Conservation (phyloP, 1,140 invertebrate genomes). For the Drosophila jambulina region DNA sequence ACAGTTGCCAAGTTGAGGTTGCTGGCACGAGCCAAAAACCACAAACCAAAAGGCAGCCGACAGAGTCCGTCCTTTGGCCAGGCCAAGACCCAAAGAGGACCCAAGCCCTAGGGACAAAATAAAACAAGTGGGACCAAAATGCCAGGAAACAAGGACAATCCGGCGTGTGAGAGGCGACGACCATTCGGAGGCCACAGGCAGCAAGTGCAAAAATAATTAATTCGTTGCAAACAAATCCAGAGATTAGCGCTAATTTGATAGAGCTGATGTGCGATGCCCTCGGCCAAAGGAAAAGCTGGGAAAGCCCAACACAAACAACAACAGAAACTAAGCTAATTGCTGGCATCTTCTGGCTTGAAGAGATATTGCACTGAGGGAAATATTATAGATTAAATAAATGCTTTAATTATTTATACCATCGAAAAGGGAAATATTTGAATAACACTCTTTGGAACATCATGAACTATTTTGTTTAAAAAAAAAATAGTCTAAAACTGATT, state of each 20-base stretch:
- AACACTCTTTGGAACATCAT: too few relatives aligned
- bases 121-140: background rate
- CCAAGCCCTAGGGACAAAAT: constrained; percentile 5
- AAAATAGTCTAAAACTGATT: too few relatives aligned
- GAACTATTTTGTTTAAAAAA: too few relatives aligned
- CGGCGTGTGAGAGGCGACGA: constrained; percentile 6
- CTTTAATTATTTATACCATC: background rate
- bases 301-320: constrained; percentile 8
- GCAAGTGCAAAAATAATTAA: constrained; percentile 73
- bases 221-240: constrained; percentile 63
- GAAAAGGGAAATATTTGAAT: too few relatives aligned
- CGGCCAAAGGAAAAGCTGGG: constrained; percentile 20
- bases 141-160: constrained; percentile 29
- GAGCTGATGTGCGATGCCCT: constrained; percentile 48
- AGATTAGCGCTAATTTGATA: constrained; percentile 63
- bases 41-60: constrained; percentile 49
- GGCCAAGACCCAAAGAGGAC: constrained; percentile 7
- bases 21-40: constrained; percentile 58
- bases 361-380: constrained; percentile 1
- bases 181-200: constrained; percentile 32
- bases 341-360: constrained; percentile 5
- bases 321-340: constrained; percentile 34
- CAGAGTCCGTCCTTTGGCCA: constrained; percentile 21
- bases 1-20: constrained; percentile 45
- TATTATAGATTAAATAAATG: too few relatives aligned